Conservation (phyloP, 1,140 invertebrate genomes). For the Ganaspis sp. region DNA sequence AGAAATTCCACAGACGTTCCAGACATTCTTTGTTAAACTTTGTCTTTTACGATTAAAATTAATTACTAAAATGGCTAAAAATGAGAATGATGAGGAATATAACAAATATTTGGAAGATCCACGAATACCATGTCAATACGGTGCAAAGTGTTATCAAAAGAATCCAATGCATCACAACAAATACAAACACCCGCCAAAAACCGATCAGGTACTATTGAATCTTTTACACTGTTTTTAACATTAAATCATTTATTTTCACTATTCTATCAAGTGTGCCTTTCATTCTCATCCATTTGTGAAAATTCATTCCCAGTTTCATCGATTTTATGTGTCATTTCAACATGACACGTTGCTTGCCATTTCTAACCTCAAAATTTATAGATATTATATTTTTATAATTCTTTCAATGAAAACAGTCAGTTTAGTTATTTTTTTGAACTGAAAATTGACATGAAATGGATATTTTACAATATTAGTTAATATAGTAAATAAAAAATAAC, state of each 20-base stretch:
- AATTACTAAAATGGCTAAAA: constrained; percentile 7
- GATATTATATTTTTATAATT: too few relatives aligned
- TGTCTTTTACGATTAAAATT: too few relatives aligned
- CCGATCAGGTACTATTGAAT: constrained; percentile 47
- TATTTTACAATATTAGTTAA: too few relatives aligned
- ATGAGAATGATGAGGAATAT: constrained; percentile 45
- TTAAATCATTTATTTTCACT: constrained; percentile 27
- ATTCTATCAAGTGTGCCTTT: not conserved
- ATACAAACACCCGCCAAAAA: constrained; percentile 85
- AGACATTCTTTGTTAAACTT: too few relatives aligned
- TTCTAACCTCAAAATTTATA: not conserved
- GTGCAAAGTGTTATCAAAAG: constrained; percentile 89
- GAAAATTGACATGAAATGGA: too few relatives aligned
- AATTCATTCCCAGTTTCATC: not conserved
- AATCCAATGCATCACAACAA: constrained; percentile 85
- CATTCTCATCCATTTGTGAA: not conserved
- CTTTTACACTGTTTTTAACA: constrained; percentile 36
- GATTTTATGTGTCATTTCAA: not conserved
- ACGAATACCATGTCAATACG: constrained; percentile 84
- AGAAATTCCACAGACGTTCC: too few relatives aligned
- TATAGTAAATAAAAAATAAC: too few relatives aligned
- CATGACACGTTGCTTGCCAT: not conserved
- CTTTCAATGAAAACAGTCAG: too few relatives aligned
- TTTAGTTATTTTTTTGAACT: too few relatives aligned
- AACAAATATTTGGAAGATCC: constrained; percentile 68